A percentile compares a stretch with the other conserved stretches of the same genome.
These are phyloP conservation scores for Cataglyphis livida DNA, from an alignment of 2,888 invertebrate species.

Conservation along the genomic window DNA sequence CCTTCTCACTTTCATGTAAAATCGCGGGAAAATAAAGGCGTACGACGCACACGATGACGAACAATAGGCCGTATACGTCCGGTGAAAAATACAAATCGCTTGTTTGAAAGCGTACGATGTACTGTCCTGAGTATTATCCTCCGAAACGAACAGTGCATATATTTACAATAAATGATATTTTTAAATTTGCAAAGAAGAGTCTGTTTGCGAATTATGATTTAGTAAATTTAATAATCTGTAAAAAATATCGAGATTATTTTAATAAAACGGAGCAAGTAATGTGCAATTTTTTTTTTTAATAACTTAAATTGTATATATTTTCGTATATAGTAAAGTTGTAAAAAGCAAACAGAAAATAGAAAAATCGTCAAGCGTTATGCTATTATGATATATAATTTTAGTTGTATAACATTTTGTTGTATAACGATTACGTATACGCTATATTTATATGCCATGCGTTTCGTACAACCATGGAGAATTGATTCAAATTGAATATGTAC, in stretches of 20 bases:
- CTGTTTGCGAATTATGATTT: neutral
- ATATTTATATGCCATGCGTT: constrained; percentile 1
- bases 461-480: neutral
- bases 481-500: neutral
- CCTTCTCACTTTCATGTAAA: constrained; percentile 63
- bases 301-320: neutral
- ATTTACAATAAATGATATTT: constrained; percentile 17
- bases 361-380: constrained; percentile 28
- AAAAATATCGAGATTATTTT: neutral
- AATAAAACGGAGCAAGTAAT: neutral
- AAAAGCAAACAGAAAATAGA: constrained; percentile 8
- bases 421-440: constrained; percentile 26
- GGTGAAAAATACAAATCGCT: constrained; percentile 22
- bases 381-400: constrained; percentile 17
- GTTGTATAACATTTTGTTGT: constrained; percentile 36
- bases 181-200: constrained; percentile 2
- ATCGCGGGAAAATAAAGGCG: constrained; percentile 65
- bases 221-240: neutral
- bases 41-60: constrained; percentile 39
- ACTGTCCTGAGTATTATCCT: neutral
- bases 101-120: constrained; percentile 2
- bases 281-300: neutral
- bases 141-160: neutral
- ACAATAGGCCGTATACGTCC: constrained; percentile 59
- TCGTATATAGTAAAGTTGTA: neutral